Base-by-base conservation (phyloP, 2,888 invertebrate species). In the Amiota communis region DNA sequence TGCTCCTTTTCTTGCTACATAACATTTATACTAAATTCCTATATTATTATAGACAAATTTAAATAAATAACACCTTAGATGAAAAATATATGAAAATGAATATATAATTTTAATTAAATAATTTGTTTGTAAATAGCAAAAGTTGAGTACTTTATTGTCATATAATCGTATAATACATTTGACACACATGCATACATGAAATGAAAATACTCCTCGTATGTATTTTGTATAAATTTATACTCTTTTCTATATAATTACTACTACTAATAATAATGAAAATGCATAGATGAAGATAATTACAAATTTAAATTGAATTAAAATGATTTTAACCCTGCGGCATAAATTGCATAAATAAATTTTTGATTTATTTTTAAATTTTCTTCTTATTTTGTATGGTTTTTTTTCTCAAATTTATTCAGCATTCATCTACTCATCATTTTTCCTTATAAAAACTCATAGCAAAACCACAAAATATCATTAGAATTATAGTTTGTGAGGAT, bases 81-180 rank as follows among this genome's bases (percentile, higher is more conserved):
- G 36, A 2, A 36, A 36, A 36, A 36, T 36, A 36, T 36, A 8
- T 53, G 53, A 53, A 53, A 53, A 53, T 53, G 6, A 53, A 8
- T n/a, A 53, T 11, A n/a, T 53, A 53, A 53, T 15, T n/a, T 53
- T 53, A 15, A 15, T 15, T 53, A 53, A 13, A 15, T 3, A 13
- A 53, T 53, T 53, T 13, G 15, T 53, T 53, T 53, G 53, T 53
- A 53, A 15, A 53, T 53, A 53, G 53, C 53, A 53, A 53, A 53
- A 15, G 13, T 53, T n/a, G 10, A 53, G 8, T n/a, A 53, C 13
- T 2, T n/a, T n/a, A n/a, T n/a, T n/a, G n/a, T n/a, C 2, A 8
- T 11, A 53, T 15, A 53, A n/a, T n/a, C n/a, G n/a, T 53, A 15
- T 53, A 53, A 12, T 53, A 53, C 8, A 13, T 36, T 36, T 36